A percentile compares a stretch with the other conserved stretches of the same genome.
Evolutionary conservation across 2,797 vertebrate genomes (phyloP).

Genomic region (Sphenodon punctatus): DNA sequence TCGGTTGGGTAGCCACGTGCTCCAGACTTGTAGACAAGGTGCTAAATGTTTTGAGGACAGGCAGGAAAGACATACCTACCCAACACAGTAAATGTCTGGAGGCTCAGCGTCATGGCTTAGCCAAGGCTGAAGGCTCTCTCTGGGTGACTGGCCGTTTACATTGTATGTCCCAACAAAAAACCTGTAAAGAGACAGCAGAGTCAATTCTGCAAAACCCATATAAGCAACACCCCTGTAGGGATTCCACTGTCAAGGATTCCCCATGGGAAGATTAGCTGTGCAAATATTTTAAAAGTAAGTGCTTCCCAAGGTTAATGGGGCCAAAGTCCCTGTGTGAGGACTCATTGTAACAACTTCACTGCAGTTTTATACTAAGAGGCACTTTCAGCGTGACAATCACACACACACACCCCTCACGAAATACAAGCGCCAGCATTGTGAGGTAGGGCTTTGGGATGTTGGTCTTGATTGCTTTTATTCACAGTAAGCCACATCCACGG

Average conservation of each 20-base stretch:
- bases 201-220: not conserved
- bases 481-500: not conserved
- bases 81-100: constrained; percentile 94
- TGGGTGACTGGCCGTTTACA: constrained; percentile 92
- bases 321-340: not conserved
- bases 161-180: constrained; percentile 96
- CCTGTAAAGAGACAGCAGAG: constrained; percentile 69
- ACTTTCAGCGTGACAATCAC: not conserved
- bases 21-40: not conserved
- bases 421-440: not conserved
- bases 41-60: not conserved
- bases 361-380: not conserved
- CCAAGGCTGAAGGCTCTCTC: constrained; percentile 89
- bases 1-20: not conserved
- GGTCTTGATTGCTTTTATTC: not conserved
- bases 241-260: too few species aligned
- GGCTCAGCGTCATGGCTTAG: constrained; percentile 80
- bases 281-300: not conserved
- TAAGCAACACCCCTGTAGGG: too few species aligned
- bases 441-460: not conserved
- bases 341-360: not conserved
- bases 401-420: not conserved
- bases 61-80: constrained; percentile 75
- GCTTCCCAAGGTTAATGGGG: not conserved
- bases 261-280: too few species aligned